These are phyloP conservation scores for Ichneumoninae sp. DNA, from an alignment of 2,888 invertebrate species.

Conservation along the genomic window DNA sequence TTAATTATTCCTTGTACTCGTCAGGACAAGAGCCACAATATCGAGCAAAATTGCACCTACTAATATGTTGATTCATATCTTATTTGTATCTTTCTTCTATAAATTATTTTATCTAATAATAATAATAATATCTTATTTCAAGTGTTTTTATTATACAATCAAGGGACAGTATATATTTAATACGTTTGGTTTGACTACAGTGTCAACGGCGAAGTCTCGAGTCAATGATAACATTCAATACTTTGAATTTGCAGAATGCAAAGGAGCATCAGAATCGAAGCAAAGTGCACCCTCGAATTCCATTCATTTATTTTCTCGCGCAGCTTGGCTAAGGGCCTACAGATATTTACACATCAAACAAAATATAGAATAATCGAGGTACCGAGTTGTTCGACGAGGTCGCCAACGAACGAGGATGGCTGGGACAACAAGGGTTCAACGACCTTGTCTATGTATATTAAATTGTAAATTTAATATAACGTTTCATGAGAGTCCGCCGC, in stretches of 20 bases:
- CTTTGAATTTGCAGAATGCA: not conserved
- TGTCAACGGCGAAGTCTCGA: slow-evolving; percentile 17
- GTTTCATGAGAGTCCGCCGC: slow-evolving; percentile 76
- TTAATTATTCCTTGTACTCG: slow-evolving; percentile 44
- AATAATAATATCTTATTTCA: slow-evolving; percentile 40
- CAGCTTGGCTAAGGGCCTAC: not conserved
- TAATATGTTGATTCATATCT: slow-evolving; percentile 55
- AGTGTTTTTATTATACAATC: slow-evolving; percentile 55
- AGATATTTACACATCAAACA: slow-evolving; percentile 7
- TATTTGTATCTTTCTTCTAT: slow-evolving; percentile 14
- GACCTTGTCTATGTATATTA: slow-evolving; percentile 6
- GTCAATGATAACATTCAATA: not conserved
- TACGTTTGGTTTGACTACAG: slow-evolving; percentile 9
- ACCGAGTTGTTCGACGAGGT: slow-evolving; percentile 24
- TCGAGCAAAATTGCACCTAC: slow-evolving; percentile 20
- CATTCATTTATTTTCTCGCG: not conserved
- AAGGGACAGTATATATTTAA: slow-evolving; percentile 29
- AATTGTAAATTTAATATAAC: not conserved
- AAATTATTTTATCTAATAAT: not conserved
- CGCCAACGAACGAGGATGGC: slow-evolving; percentile 17
- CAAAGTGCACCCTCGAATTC: not conserved
- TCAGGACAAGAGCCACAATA: slow-evolving; percentile 13
- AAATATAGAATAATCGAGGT: slow-evolving; percentile 15
- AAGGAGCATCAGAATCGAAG: not conserved
- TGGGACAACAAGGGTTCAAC: slow-evolving; percentile 17